Base-by-base conservation (phyloP, 2,113 vertebrate species). In the Dicentrarchus labrax region DNA sequence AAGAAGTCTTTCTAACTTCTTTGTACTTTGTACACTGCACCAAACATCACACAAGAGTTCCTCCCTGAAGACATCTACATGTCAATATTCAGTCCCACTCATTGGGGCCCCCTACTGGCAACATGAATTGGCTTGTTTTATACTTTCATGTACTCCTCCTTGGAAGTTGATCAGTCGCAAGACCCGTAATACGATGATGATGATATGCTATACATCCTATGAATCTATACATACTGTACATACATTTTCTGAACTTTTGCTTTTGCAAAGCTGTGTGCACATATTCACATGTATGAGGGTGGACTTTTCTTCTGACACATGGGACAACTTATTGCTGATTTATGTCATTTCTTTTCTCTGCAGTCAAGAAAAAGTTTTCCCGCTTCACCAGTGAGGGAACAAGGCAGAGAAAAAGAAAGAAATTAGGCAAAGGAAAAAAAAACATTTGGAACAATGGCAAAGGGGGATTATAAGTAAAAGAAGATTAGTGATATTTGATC, bases 291-390 rank as follows among this genome's bases (percentile, higher is more conserved):
- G 10, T 47, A 48, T 68, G 24, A 47, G 21, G 39, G 50, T 47
- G 4, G 50, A 51, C 56, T 72, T 45, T 10, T 72, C n/a, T 60
- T 76, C 61, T 82, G 56, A 57, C 67, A 61, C 45, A 70, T 71
- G 69, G 0, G 68, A 77, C 19, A 77, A 0, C 59, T 85, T 77
- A 71, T 0, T 69, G 38, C 19, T 68, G 73, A 72, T 78, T 75
- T 10, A 74, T 80, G 67, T 21, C 41, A 17, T 68, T 71, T 73
- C 47, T 48, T 48, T 22, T 72, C 72, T 36, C 38, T 41, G n/a
- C 48, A 24, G 61, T 50, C 50, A 76, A 71, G 38, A 65, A 45
- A 82, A 30, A 0, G 16, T 51, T 77, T 81, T 47, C 19, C 53
- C 4, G 13, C 10, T 24, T 74, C 24, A 47, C 50, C 22, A 43